These are phyloP conservation scores for Strongylocentrotus purpuratus DNA, from an alignment of 35 echinoderm and acorn worm species.

Conservation along the genomic window DNA sequence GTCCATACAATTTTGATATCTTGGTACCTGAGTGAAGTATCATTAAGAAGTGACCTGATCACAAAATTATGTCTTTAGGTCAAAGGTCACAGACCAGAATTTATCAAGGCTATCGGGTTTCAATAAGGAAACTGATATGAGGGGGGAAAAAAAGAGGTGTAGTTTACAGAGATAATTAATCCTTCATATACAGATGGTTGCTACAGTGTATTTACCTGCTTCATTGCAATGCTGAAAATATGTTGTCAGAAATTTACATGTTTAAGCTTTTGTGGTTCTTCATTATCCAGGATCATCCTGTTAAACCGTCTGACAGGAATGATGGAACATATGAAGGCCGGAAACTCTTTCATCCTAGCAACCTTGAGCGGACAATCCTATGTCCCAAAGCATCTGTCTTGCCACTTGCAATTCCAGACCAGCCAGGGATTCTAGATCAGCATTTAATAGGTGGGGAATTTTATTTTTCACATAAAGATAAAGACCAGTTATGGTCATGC, in stretches of 20 bases:
- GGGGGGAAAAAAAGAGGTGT: not conserved
- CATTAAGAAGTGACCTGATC: not conserved
- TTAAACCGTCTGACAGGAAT: not conserved
- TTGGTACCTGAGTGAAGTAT: not conserved
- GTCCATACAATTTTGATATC: not conserved
- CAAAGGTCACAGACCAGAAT: not conserved
- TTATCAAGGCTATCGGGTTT: not conserved
- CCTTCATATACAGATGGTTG: not conserved
- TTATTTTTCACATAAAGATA: too few species aligned
- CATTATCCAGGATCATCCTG: not conserved
- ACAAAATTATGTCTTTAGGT: not conserved
- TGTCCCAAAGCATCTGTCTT: not conserved
- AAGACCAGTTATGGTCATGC: too few species aligned
- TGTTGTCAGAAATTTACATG: not conserved
- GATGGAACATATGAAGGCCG: not conserved
- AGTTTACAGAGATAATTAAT: not conserved
- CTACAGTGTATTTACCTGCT: not conserved
- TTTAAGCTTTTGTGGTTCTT: not conserved
- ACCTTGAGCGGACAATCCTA: not conserved
- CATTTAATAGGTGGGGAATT: not conserved
- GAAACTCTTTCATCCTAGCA: not conserved
- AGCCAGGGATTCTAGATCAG: not conserved
- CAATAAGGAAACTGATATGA: not conserved
- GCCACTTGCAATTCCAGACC: not conserved
- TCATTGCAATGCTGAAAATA: not conserved